Conservation (phyloP, 37 sponge, comb jelly and placozoan genomes). For the Crambe crambe region DNA sequence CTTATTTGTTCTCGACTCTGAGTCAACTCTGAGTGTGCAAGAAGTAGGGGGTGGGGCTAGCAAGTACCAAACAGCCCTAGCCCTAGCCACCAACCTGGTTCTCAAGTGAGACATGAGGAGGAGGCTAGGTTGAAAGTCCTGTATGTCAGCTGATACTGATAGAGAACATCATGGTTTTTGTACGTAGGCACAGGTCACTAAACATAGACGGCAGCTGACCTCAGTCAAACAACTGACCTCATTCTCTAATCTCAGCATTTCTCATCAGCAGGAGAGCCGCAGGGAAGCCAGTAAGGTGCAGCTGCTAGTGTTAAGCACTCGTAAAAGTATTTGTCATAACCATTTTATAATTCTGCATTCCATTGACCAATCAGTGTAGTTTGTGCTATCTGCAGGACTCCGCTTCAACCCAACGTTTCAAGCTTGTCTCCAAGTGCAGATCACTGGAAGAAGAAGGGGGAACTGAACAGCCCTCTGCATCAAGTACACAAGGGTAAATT, state of each 20-base stretch:
- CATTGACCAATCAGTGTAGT: not conserved
- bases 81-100: no score
- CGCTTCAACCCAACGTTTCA: constrained; percentile 19
- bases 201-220: constrained; percentile 24
- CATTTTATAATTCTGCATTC: not conserved
- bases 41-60: no score
- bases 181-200: not conserved
- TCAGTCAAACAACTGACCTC: constrained; percentile 59
- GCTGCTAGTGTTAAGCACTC: no score
- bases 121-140: no score
- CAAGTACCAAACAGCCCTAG: no score
- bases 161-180: not conserved
- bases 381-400: not conserved
- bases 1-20: no score
- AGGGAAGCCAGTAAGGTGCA: constrained; percentile 58
- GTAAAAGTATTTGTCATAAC: no score
- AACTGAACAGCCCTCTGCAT: no score
- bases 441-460: not conserved
- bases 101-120: no score
- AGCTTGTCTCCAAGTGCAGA: constrained; percentile 42
- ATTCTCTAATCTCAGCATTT: constrained; percentile 52
- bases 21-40: no score
- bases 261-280: constrained; percentile 15
- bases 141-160: no score
- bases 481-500: no score